phyloP scores from a whole-genome alignment of 1,140 invertebrate species.

The Neodiprion lecontei region DNA sequence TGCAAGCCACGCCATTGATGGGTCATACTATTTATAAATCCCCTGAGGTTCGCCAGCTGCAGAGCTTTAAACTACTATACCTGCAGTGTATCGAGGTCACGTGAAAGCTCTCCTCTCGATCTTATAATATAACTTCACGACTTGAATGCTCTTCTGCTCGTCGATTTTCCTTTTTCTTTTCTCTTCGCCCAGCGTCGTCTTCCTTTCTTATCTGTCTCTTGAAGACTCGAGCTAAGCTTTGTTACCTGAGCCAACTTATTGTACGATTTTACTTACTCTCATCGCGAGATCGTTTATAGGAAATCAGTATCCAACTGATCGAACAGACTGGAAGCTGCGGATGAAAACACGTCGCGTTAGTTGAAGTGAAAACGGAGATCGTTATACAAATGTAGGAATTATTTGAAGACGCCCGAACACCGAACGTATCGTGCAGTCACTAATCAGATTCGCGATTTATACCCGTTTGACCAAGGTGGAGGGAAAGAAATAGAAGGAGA shows the following conservation, averaged over 20 bases:
- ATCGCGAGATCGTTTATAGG: neutral
- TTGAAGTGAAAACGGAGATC: no score
- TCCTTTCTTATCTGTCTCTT: neutral
- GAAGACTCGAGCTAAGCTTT: slow-evolving; percentile 8
- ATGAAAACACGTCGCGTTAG: no score
- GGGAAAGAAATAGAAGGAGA: no score
- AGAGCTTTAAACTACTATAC: slow-evolving; percentile 34
- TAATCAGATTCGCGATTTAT: no score
- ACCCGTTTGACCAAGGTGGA: no score
- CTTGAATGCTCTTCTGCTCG: slow-evolving; percentile 18
- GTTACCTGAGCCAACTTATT: neutral
- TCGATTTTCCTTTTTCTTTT: neutral
- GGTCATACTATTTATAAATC: slow-evolving; percentile 47
- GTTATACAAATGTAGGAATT: no score
- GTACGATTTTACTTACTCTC: neutral
- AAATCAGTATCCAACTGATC: no score
- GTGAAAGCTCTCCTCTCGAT: slow-evolving; percentile 1
- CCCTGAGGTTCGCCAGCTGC: neutral
- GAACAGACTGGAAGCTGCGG: no score
- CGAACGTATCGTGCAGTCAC: no score
- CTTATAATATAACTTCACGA: slow-evolving; percentile 13
- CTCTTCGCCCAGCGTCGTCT: neutral
- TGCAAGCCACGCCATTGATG: slow-evolving; percentile 47
- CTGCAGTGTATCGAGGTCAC: slow-evolving; percentile 11
- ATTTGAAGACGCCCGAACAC: no score